A percentile compares a stretch with the other conserved stretches of the same genome.
Conservation (phyloP, 2,888 invertebrate species). For the Diplolepis rosae region DNA sequence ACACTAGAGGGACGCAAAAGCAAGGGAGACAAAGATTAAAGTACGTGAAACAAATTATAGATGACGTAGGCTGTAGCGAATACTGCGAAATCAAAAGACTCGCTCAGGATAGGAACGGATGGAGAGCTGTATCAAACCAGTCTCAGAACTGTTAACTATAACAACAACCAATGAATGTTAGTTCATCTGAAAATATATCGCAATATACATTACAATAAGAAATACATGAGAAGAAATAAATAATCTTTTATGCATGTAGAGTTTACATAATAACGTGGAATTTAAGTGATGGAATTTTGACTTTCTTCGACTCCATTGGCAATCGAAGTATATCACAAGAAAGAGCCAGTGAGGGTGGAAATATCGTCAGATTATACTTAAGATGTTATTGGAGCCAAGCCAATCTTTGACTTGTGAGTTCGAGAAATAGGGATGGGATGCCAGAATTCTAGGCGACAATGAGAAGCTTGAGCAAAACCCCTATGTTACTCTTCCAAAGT, state of each 20-base stretch:
- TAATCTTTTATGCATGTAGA: constrained; percentile 10
- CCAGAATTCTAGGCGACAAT: constrained; percentile 64
- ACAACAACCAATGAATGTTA: too few species aligned
- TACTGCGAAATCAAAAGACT: too few species aligned
- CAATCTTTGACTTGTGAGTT: constrained; percentile 54
- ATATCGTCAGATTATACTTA: constrained; percentile 66
- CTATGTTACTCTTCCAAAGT: constrained; percentile 15
- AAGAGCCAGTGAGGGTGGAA: constrained; percentile 54
- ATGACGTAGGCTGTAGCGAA: too few species aligned
- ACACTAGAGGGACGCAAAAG: too few species aligned
- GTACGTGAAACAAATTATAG: too few species aligned
- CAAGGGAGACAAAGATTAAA: too few species aligned
- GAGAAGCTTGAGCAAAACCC: constrained; percentile 59
- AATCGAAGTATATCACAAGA: constrained; percentile 43
- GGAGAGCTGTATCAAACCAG: too few species aligned
- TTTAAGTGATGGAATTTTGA: constrained; percentile 20
- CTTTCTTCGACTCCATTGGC: constrained; percentile 28
- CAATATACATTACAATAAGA: too few species aligned
- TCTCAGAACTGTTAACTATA: too few species aligned
- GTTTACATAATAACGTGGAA: constrained; percentile 15
- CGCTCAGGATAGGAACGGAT: too few species aligned
- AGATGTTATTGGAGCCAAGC: constrained; percentile 65
- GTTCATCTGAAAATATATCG: too few species aligned
- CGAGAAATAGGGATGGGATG: constrained; percentile 45
- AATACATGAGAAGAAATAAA: not conserved